These are phyloP conservation scores for Felis catus DNA, from an alignment of 2,113 vertebrate species.

Conservation along the genomic window DNA sequence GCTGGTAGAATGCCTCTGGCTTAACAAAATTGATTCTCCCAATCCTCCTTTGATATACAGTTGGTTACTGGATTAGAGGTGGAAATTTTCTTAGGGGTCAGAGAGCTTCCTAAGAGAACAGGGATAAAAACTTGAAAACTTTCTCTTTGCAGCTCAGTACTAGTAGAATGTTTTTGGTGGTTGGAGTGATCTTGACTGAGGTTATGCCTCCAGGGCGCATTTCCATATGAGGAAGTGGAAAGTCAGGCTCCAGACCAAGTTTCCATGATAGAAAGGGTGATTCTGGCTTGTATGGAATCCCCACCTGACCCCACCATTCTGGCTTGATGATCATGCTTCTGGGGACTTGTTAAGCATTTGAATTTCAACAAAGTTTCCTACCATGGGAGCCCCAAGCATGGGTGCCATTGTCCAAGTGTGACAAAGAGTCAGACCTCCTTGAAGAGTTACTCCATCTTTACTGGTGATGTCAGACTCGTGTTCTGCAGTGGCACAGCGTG, in stretches of 20 bases:
- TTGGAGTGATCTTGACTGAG: neutral
- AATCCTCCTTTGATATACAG: neutral
- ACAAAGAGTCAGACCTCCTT: neutral
- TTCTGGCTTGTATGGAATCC: neutral
- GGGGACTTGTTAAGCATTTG: neutral
- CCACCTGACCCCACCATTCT: neutral
- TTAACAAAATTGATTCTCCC: neutral
- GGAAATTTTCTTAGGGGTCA: neutral
- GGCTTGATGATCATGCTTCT: neutral
- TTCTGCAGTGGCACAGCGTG: neutral
- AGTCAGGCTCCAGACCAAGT: neutral
- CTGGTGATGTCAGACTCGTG: neutral
- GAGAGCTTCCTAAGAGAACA: neutral
- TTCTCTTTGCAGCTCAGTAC: neutral
- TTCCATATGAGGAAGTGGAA: neutral
- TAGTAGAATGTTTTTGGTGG: neutral
- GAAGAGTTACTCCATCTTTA: neutral
- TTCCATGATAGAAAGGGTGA: neutral
- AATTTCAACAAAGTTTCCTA: neutral
- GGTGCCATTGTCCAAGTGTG: neutral
- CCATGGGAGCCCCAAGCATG: too few species aligned
- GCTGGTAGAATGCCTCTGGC: neutral
- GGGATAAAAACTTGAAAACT: neutral
- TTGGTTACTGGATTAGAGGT: neutral
- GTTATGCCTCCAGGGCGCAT: neutral